These are phyloP conservation scores for Agrilus mali DNA, from an alignment of 2,888 invertebrate species.

Conservation along the genomic window DNA sequence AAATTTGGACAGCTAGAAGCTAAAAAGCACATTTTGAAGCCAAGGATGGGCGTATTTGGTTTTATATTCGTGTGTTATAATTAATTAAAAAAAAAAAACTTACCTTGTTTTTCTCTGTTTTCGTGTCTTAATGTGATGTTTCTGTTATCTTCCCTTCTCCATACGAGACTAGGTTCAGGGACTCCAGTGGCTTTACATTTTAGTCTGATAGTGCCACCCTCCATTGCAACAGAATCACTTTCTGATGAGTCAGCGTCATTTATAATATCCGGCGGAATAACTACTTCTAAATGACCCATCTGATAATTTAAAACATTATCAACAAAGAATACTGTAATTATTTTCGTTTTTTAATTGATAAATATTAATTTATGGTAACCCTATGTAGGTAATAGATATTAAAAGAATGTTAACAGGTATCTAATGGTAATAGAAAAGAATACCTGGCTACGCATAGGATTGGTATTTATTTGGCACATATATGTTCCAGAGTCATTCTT, in stretches of 20 bases:
- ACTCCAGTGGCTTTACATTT: slow-evolving; percentile 71
- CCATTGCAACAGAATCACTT: slow-evolving; percentile 63
- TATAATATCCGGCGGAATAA: slow-evolving; percentile 77
- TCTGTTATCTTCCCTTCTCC: slow-evolving; percentile 68
- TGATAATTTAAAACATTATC: slow-evolving; percentile 31
- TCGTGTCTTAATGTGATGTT: slow-evolving; percentile 66
- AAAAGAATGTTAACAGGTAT: no score
- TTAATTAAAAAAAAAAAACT: slow-evolving; percentile 14
- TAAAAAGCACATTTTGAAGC: no score
- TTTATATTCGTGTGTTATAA: no score
- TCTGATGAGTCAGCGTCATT: slow-evolving; percentile 56
- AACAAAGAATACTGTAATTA: no score
- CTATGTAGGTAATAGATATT: no score
- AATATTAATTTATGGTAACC: no score
- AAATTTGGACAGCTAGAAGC: no score
- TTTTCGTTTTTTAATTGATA: no score
- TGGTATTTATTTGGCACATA: slow-evolving; percentile 90
- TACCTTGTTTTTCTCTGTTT: slow-evolving; percentile 61
- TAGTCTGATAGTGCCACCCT: slow-evolving; percentile 66
- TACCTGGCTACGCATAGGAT: slow-evolving; percentile 83
- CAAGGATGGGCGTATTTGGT: no score
- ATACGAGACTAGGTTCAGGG: slow-evolving; percentile 65
- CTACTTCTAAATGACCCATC: slow-evolving; percentile 80
- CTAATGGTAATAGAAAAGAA: slow-evolving; percentile 20
- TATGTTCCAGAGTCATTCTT: slow-evolving; percentile 86